phyloP scores from a whole-genome alignment of 2,113 vertebrate species.

The Sula dactylatra region DNA sequence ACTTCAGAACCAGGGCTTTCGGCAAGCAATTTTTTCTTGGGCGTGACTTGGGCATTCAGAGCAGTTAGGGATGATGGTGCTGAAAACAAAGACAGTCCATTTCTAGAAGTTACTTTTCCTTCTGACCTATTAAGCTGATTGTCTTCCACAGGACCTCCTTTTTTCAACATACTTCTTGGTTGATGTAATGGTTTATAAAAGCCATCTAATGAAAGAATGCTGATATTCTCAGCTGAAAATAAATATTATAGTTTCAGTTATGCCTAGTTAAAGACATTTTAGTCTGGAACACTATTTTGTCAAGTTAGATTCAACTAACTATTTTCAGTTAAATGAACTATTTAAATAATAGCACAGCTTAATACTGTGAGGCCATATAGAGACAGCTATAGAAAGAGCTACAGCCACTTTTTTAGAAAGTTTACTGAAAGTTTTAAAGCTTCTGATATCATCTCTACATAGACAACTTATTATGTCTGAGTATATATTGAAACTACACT shows the following conservation, averaged over 20 bases:
- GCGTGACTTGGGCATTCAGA: constrained; percentile 8
- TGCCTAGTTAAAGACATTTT: neutral
- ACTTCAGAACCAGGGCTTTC: constrained; percentile 62
- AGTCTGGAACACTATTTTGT: neutral
- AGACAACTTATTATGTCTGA: neutral
- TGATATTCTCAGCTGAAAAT: constrained; percentile 40
- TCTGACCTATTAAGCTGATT: constrained; percentile 29
- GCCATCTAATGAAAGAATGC: constrained; percentile 30
- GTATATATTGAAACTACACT: neutral
- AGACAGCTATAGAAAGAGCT: neutral
- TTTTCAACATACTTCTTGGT: constrained; percentile 66
- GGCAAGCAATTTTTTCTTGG: constrained; percentile 7
- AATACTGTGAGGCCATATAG: neutral
- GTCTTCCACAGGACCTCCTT: constrained; percentile 38
- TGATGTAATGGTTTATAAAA: constrained; percentile 77
- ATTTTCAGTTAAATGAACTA: neutral
- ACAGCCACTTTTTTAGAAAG: neutral
- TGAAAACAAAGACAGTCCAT: constrained; percentile 43
- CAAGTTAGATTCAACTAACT: neutral
- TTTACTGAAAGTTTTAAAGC: neutral
- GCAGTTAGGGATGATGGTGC: constrained; percentile 39
- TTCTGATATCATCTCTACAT: neutral
- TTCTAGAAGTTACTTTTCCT: constrained; percentile 17
- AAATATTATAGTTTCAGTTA: neutral
- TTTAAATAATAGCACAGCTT: neutral